Base-by-base conservation (phyloP, 2,888 invertebrate genomes). In the Panopea generosa region DNA sequence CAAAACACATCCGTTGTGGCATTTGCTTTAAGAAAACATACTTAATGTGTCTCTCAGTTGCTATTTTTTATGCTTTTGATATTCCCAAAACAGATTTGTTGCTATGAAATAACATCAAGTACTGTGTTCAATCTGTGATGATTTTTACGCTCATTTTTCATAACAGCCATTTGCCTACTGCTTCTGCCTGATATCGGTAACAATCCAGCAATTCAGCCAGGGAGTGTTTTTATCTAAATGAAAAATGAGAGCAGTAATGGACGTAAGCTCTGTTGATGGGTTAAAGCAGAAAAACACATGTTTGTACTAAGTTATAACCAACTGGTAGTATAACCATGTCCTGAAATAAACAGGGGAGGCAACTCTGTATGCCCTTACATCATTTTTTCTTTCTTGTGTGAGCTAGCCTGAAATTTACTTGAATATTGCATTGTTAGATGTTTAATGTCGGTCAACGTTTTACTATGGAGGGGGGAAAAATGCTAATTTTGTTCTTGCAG, bases 201-300 rank as follows among this genome's bases (percentile, higher is more conserved):
- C 63, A 66, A 52, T 57, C 59, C 52, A 56, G 52, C 56, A 45
- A 49, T 22, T 52, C 47, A 73, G 66, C 63, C 52, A 49, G 16
- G 33, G 26, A 59, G 69, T 57, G 63, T 76, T 80, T 80, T 80
- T 80, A 80, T 80, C 80, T 18, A 59, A 67, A 73, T 80, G 80
- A 80, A 76, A 80, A 80, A 80, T 80, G 76, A 80, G 80, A 62
- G 38, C 43, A 63, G 47, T 80, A 80, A 80, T 80, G 80, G 49
- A 65, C 38, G n/a, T 52, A 57, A 29, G 33, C 59, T 57, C 18
- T 56, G 22, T 45, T 22, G 53, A 14, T 22, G 18, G 27, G 38
- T 26, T 43, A 65, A 59, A 71, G 63, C 62, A 59, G 38, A 11
- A 65, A 65, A 71, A 57, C 71, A 71, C 55, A 71, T 65, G 71